Evolutionary conservation across 2,888 invertebrate genomes (phyloP), one percentile per base, ranked within the genome.

Genomic region (Diarsia rubi): DNA sequence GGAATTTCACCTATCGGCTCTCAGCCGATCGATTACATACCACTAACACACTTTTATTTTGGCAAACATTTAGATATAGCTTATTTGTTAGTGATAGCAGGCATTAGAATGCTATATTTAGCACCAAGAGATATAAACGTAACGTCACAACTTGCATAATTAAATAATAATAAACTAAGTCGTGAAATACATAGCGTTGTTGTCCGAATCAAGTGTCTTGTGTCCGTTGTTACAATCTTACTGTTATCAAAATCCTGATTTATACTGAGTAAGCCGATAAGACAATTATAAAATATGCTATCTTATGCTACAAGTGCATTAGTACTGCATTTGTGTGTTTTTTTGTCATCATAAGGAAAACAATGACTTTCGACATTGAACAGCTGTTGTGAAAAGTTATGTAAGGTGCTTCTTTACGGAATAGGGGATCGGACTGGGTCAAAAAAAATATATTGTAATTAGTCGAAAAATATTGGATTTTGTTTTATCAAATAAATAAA

Each of bases 301-400:
- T 60, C 3, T n/a, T 62, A 42, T n/a, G 45, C 11, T 4, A 66
- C 76, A 60, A 71, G 72, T 81, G 71, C 81, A 80, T 49, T 73
- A 19, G 67, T 84, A 45, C 69, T 81, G 71, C 81, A 80, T 49
- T 75, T 21, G 69, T 85, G 49, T 72, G 76, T 68, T 68, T 73
- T 82, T 85, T 75, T 42, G 62, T 69, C 52, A 62, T 24, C 21
- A 14, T 24, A 24, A 14, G 16, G 11, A 54, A 52, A 45, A 60
- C 52, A 42, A 44, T 54, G n/a, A 19, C 19, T 21, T 16, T n/a
- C 16, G 68, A 83, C 47, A 68, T 72, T 69, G 52, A 66, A 79
- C 65, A 71, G 78, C 49, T 62, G 37, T n/a, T 14, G 14, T 31
- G 37, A 6, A 24, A 16, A 54, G 14, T 54, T 24, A 16, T 24